Evolutionary conservation across 2,113 vertebrate species (phyloP), one percentile per base, ranked within the genome.

Genomic region (Microcebus lehilahytsara): DNA sequence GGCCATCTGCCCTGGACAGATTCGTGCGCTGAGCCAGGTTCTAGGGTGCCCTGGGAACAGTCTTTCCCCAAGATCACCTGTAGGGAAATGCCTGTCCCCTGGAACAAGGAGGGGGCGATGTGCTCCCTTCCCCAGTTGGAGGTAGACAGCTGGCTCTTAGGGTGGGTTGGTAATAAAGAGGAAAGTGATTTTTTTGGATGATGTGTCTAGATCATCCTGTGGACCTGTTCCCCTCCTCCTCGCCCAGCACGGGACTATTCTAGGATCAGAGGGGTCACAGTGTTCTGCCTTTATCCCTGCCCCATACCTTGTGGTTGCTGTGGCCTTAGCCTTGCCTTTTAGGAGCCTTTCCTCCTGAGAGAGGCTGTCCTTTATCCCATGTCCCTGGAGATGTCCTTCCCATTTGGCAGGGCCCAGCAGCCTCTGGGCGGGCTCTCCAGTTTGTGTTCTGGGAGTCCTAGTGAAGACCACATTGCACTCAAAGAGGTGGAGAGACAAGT

Each of bases 1-100:
- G 1, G 69, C 90, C 72, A 7, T 99, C 99, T 3, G 98, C 99
- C 58, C 97, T 99, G 97, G 99, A 99, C 79, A 98, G 99, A 96
- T 99, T 99, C 97, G 98, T 97, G 74, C 81, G 0, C 74, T 98
- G 95, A 98, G 49, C 67, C 72, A 34, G 51, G 40, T 32, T 64
- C 25, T 27, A 30, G 9, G 22, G 16, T 86, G 75, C 14, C 80
- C 56, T 20, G 27, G 25, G 67, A 40, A n/a, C 23, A 46, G 1
- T 79, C 20, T 53, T 2, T 85, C 25, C 51, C 66, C 27, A 42
- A 4, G 16, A 27, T 77, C 40, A 34, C 30, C 51, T 58, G 9
- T 37, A 56, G 67, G 42, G 37, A 86, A 87, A 51, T 62, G 20
- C 56, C 58, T 58, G 6, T 67, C 71, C 34, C 71, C n/a, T 79